A percentile compares a stretch with the other conserved stretches of the same genome.
Conservation (phyloP, 2,888 invertebrate genomes). For the Cheilosia vernalis region DNA sequence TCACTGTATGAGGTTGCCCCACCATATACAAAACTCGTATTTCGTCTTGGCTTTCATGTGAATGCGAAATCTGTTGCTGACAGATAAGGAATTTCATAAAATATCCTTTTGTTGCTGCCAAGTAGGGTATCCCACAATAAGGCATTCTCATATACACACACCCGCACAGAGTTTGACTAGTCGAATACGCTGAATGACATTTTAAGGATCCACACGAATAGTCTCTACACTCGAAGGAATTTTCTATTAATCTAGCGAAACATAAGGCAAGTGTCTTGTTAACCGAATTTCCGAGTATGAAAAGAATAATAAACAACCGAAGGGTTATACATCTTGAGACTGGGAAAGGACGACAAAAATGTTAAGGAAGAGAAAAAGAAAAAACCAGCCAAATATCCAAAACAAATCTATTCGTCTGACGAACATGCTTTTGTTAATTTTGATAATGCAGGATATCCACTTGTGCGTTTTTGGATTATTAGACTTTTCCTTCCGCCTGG, state of each 20-base stretch:
- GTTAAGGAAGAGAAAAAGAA: background rate
- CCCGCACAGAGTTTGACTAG: conserved; percentile 5
- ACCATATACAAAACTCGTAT: background rate
- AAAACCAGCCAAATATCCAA: background rate
- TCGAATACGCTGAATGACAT: conserved; percentile 45
- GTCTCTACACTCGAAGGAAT: conserved; percentile 19
- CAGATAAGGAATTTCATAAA: conserved; percentile 74
- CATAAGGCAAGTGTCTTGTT: conserved; percentile 70
- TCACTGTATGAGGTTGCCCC: conserved; percentile 1
- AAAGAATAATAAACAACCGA: conserved; percentile 24
- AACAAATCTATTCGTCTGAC: conserved; percentile 3
- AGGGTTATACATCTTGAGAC: conserved; percentile 36
- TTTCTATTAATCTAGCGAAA: conserved; percentile 63
- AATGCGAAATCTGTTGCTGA: conserved; percentile 74
- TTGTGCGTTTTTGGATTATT: background rate
- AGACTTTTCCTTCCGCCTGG: background rate
- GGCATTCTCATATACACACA: conserved; percentile 24
- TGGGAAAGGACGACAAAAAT: conserved; percentile 1
- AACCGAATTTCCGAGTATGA: conserved; percentile 48
- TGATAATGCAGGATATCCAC: conserved; percentile 9
- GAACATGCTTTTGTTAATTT: conserved; percentile 17
- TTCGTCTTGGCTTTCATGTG: conserved; percentile 51
- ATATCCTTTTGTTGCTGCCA: conserved; percentile 71
- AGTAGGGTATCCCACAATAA: conserved; percentile 53
- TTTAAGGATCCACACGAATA: conserved; percentile 40